Conservation (phyloP, 2,888 invertebrate species). For the Neoascia interrupta region DNA sequence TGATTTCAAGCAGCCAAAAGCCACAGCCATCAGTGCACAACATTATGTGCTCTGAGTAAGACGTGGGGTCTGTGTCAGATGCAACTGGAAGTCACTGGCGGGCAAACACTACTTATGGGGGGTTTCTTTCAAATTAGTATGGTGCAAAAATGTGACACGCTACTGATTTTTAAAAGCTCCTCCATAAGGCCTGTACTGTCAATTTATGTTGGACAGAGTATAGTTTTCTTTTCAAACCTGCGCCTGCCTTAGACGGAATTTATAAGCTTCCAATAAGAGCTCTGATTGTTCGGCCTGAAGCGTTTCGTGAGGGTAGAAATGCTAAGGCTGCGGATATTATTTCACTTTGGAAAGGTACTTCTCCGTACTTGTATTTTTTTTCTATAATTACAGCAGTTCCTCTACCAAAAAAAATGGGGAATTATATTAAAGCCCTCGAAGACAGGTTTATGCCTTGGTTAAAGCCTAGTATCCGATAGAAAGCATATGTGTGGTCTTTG, state of each 20-base stretch:
- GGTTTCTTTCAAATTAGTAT: too few species aligned
- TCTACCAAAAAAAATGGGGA: not conserved
- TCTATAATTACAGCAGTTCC: not conserved
- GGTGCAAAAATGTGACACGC: too few species aligned
- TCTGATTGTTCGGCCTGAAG: not conserved
- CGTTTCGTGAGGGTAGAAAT: not conserved
- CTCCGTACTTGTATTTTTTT: not conserved
- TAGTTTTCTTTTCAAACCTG: not conserved
- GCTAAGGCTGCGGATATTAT: not conserved
- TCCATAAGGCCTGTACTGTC: too few species aligned
- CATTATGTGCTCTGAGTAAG: too few species aligned
- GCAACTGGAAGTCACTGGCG: too few species aligned
- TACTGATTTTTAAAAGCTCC: too few species aligned
- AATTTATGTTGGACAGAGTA: too few species aligned
- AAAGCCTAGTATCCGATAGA: not conserved
- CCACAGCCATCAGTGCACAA: too few species aligned
- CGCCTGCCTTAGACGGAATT: not conserved
- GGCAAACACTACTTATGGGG: too few species aligned
- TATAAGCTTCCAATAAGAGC: constrained; percentile 7
- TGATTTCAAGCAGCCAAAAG: too few species aligned
- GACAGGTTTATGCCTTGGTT: not conserved
- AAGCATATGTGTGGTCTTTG: constrained; percentile 12
- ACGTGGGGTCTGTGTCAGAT: too few species aligned
- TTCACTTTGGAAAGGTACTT: constrained; percentile 9
- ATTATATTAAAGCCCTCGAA: not conserved